Percentiles rank a stretch among this genome's conserved stretches.
phyloP scores from a whole-genome alignment of 2,888 invertebrate genomes.

The Volucella bombylans region DNA sequence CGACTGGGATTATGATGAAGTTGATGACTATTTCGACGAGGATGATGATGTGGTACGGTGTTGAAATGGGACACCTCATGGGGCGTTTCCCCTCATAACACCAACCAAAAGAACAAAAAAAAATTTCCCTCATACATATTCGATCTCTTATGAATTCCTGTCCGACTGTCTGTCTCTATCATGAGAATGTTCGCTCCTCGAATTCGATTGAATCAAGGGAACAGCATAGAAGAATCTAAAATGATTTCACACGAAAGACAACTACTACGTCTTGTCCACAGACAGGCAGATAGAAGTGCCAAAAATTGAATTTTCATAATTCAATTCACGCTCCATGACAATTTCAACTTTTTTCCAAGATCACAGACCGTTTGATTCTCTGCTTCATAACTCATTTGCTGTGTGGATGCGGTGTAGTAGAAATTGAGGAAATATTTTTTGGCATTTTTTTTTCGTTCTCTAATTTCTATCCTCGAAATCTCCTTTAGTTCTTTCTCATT shows the following conservation, averaged over 20 bases:
- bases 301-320: conserved; percentile 73
- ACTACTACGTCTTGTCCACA: conserved; percentile 28
- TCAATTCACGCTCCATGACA: conserved; percentile 67
- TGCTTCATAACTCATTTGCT: conserved; percentile 58
- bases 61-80: conserved; percentile 67
- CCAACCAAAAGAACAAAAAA: conserved; percentile 12
- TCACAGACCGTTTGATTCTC: conserved; percentile 60
- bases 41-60: conserved; percentile 51
- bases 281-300: conserved; percentile 43
- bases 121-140: conserved; percentile 62
- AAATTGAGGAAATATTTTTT: conserved; percentile 29
- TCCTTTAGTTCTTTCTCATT: background rate
- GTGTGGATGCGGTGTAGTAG: conserved; percentile 51
- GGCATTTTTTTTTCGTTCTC: background rate
- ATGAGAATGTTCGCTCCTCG: conserved; percentile 29
- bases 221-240: conserved; percentile 57
- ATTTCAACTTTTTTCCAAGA: conserved; percentile 45
- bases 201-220: conserved; percentile 4
- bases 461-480: background rate
- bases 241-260: conserved; percentile 52
- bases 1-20: conserved; percentile 26
- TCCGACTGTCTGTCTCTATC: conserved; percentile 63
- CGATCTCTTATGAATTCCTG: conserved; percentile 71
- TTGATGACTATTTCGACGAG: conserved; percentile 47
- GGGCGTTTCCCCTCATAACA: conserved; percentile 49